phyloP scores from a whole-genome alignment of 2,888 invertebrate genomes.

The Gari tellinella region DNA sequence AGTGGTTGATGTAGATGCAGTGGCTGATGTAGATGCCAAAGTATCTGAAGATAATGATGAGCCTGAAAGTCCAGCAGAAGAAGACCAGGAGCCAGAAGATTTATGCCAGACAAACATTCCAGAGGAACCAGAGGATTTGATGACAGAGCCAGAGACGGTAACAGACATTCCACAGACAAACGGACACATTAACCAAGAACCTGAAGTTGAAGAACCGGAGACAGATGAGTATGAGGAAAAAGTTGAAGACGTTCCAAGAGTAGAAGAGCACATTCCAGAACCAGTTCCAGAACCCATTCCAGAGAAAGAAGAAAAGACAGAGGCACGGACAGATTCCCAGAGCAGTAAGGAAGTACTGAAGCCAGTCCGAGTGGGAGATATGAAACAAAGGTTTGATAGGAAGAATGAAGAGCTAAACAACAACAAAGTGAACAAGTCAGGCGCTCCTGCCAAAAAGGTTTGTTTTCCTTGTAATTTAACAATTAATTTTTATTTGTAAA shows the following conservation, averaged over 20 bases:
- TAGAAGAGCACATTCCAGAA: background rate
- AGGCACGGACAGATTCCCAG: too few species aligned
- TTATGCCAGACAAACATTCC: constrained; percentile 1
- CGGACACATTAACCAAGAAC: too few species aligned
- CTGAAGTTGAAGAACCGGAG: background rate
- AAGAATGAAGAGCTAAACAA: constrained; percentile 10
- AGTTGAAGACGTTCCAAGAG: background rate
- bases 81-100: background rate
- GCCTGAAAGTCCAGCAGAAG: constrained; percentile 4
- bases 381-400: too few species aligned
- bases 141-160: background rate
- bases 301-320: too few species aligned
- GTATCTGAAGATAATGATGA: background rate
- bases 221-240: background rate
- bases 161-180: constrained; percentile 5
- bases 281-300: too few species aligned
- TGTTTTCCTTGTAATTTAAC: too few species aligned
- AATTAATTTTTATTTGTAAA: too few species aligned
- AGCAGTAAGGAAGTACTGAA: too few species aligned
- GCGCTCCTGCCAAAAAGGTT: too few species aligned
- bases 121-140: background rate
- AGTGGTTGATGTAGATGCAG: constrained; percentile 1
- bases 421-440: background rate
- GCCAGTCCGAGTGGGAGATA: too few species aligned
- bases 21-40: background rate